Conservation (phyloP, 2,113 vertebrate genomes). For the Romanogobio albipinnatus region DNA sequence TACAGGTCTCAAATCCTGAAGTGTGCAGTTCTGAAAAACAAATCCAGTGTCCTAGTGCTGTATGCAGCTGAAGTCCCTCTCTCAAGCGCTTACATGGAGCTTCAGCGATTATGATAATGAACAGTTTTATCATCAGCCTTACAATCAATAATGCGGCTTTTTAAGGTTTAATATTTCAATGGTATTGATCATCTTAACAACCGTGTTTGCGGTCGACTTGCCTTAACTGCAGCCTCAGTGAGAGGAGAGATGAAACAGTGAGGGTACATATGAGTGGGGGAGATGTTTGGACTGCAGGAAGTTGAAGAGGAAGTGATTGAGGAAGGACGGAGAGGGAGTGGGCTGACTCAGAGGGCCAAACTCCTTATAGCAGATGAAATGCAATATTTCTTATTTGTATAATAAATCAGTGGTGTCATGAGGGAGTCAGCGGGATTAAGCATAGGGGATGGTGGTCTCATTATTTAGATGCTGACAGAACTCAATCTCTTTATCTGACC, state of each 20-base stretch:
- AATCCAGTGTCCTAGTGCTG: conserved; percentile 36
- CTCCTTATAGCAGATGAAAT: conserved; percentile 42
- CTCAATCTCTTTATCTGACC: conserved; percentile 47
- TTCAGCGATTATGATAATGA: conserved; percentile 84
- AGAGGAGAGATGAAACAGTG: conserved; percentile 20
- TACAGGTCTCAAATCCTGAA: neutral
- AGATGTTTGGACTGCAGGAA: conserved; percentile 7
- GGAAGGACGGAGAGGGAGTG: neutral
- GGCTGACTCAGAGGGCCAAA: conserved; percentile 20
- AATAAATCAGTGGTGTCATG: conserved; percentile 25
- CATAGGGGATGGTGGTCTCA: conserved; percentile 10
- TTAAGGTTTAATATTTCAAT: conserved; percentile 96
- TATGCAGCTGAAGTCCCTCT: conserved; percentile 57
- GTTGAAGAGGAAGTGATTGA: conserved; percentile 32
- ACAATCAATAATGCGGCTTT: conserved; percentile 94
- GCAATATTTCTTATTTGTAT: conserved; percentile 32
- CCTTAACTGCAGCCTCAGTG: conserved; percentile 76
- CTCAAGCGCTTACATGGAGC: conserved; percentile 72
- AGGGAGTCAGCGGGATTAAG: neutral
- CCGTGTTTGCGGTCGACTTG: conserved; percentile 84
- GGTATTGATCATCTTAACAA: conserved; percentile 95
- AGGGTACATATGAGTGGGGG: conserved; percentile 30
- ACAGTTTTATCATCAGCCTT: conserved; percentile 94
- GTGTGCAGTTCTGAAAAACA: neutral
- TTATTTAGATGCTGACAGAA: conserved; percentile 38